Percentiles rank a stretch among this genome's conserved stretches.
Evolutionary conservation across 2,113 vertebrate genomes (phyloP).

Genomic region (Aegithalos caudatus): DNA sequence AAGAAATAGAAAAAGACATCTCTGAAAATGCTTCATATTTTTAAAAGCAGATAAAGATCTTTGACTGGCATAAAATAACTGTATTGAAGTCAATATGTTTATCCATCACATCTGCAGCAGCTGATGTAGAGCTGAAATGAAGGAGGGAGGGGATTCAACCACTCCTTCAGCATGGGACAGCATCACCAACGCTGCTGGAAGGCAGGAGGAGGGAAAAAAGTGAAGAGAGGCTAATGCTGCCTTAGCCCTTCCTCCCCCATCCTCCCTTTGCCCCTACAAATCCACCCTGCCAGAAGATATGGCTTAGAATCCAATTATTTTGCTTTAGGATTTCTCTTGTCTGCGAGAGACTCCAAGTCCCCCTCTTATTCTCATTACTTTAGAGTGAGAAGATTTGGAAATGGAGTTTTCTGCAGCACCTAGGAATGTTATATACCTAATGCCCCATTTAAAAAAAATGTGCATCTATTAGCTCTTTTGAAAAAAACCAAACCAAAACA

Average conservation of each 20-base stretch:
- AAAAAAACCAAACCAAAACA: neutral
- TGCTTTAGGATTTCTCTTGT: neutral
- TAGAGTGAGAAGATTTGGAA: neutral
- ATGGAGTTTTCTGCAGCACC: neutral
- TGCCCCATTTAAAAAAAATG: neutral
- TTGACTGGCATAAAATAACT: neutral
- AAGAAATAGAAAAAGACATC: neutral
- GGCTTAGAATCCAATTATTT: neutral
- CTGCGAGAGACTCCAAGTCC: neutral
- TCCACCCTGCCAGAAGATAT: neutral
- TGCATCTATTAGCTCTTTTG: neutral
- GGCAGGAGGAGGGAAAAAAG: neutral
- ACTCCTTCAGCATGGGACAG: neutral
- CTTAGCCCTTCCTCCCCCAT: neutral
- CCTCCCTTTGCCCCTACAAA: neutral
- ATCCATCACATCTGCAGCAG: neutral
- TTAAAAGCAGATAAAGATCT: neutral
- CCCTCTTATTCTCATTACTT: neutral
- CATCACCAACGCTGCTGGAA: rapidly evolving
- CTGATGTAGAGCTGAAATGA: neutral
- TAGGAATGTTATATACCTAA: neutral
- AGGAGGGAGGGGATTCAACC: neutral
- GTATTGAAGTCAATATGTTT: neutral
- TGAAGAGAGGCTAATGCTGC: neutral
- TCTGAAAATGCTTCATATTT: neutral